Conservation (phyloP, 1,140 invertebrate species). For the Ceratosolen fusciceps region DNA sequence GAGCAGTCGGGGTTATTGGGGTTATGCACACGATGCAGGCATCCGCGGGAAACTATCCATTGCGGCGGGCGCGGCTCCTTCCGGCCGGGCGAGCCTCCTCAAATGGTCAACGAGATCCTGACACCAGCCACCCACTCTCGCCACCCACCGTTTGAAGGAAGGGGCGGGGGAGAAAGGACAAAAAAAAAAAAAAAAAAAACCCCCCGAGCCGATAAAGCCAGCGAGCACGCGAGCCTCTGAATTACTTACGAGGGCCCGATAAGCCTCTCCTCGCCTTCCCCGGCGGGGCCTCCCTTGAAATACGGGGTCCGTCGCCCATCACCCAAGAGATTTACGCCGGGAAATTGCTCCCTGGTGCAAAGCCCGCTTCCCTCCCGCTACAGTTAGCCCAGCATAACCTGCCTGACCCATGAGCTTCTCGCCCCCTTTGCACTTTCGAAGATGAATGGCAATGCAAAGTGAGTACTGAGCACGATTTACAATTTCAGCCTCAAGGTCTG, state of each 20-base stretch:
- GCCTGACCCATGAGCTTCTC: neutral
- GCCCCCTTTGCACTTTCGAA: slow-evolving; percentile 28
- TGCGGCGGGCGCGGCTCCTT: no score
- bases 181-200: no score
- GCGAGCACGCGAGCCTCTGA: neutral
- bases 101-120: no score
- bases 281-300: neutral
- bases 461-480: slow-evolving; percentile 34
- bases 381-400: no score
- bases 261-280: neutral
- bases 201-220: neutral
- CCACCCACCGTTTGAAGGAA: neutral
- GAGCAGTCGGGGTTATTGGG: neutral
- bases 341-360: neutral
- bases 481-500: neutral
- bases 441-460: slow-evolving; percentile 46
- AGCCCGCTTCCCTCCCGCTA: neutral
- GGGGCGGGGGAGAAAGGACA: neutral
- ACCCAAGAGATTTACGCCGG: neutral
- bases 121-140: no score
- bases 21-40: no score
- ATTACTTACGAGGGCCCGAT: slow-evolving; percentile 11
- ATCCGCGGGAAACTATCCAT: no score
- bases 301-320: neutral
- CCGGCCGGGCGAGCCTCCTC: no score